Conservation (phyloP, 1,140 invertebrate genomes). For the Ostrea edulis region DNA sequence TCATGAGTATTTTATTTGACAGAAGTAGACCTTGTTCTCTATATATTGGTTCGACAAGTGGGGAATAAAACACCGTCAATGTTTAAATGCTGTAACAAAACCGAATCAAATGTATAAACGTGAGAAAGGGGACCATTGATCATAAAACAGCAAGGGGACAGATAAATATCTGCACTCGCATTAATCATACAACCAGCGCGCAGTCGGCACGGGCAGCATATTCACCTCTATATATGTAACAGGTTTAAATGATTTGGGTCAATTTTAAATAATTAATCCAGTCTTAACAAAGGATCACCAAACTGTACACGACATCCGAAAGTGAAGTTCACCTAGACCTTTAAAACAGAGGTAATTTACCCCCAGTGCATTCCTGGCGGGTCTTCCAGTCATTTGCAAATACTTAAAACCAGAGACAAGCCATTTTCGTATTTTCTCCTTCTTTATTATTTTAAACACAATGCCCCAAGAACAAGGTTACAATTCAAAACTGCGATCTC, state of each 20-base stretch:
- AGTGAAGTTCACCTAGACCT: not conserved
- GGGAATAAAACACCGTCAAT: not conserved
- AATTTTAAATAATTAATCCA: not conserved
- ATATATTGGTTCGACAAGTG: not conserved
- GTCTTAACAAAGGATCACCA: not conserved
- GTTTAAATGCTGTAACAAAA: slow-evolving; percentile 11
- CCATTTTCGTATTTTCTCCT: not conserved
- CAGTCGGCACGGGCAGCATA: not conserved
- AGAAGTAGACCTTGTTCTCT: too few relatives aligned
- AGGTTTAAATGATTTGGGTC: not conserved
- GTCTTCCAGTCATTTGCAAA: slow-evolving; percentile 1
- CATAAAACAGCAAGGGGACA: too few relatives aligned
- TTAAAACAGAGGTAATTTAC: not conserved
- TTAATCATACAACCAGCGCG: too few relatives aligned
- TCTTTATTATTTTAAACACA: not conserved
- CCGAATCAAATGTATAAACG: not conserved
- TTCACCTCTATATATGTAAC: not conserved
- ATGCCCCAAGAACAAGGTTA: not conserved
- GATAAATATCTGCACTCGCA: too few relatives aligned
- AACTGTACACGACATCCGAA: not conserved
- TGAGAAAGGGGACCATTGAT: not conserved
- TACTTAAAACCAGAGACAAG: not conserved
- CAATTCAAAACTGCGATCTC: too few relatives aligned
- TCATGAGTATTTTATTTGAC: not conserved
- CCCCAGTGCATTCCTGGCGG: not conserved